Base-by-base conservation (phyloP, 2,113 vertebrate genomes). In the Pan paniscus region DNA sequence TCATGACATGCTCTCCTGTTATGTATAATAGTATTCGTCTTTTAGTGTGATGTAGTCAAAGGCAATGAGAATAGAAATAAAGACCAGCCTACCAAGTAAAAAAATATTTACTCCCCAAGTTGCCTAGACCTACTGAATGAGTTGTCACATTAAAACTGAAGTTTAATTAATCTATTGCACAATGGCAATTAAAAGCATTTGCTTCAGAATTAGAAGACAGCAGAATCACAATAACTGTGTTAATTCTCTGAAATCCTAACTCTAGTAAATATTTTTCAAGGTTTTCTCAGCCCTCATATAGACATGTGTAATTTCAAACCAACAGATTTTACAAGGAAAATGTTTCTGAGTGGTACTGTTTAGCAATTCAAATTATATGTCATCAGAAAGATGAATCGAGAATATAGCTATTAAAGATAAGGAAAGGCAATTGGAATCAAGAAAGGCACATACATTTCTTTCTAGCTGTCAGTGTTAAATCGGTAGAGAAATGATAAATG, bases 331-430 rank as follows among this genome's bases (percentile, higher is more conserved):
- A 52, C 1, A 55, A 76, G 16, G 43, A 94, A 89, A 95, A 70
- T 82, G 30, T 90, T 13, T 81, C 88, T 40, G 1, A 32, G 11
- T 1, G 14, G 23, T 27, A 67, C 14, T 67, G 32, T 78, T 91
- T 68, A 90, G 48, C 35, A 9, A 6, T 81, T 68, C 38, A 95
- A 94, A 93, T 94, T 91, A 35, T 3, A 96, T 85, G 64, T 81
- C 17, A 78, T 92, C 75, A 76, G 52, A 94, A 97, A 94, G 67
- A 95, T 83, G n/a, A 96, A 93, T 93, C 32, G 57, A 73, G 95
- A 94, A 91, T 48, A 1, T 43, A 72, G 13, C 75, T 92, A 18
- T 84, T 78, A 82, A 91, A 88, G 61, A 78, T 90, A 92, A 92
- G 22, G 0, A 61, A 78, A 96, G 2, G 17, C 93, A 95, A 97